Percentiles rank a stretch among this genome's conserved stretches.
These are phyloP conservation scores for Centrocercus urophasianus DNA, from an alignment of 2,113 vertebrate genomes.

Conservation along the genomic window DNA sequence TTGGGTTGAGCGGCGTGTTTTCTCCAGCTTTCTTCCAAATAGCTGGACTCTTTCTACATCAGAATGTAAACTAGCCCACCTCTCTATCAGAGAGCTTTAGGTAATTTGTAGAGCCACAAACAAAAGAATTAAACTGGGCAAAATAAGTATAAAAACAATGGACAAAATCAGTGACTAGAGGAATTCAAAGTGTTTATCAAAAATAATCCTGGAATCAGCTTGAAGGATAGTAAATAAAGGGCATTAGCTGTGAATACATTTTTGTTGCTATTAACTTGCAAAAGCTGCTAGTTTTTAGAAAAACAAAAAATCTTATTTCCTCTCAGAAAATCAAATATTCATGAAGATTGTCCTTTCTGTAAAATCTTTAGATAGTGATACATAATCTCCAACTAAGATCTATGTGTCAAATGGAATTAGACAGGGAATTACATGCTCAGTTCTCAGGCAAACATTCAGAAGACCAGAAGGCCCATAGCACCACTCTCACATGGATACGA, in stretches of 20 bases:
- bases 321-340: not conserved
- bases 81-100: not conserved
- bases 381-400: not conserved
- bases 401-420: not conserved
- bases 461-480: not conserved
- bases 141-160: not conserved
- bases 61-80: not conserved
- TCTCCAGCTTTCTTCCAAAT: not conserved
- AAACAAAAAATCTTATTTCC: not conserved
- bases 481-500: not conserved
- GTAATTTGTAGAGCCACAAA: not conserved
- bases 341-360: not conserved
- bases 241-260: not conserved
- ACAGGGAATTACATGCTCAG: not conserved
- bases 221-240: not conserved
- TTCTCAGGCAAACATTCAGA: not conserved
- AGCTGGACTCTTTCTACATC: not conserved
- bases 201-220: not conserved
- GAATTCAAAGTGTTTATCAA: not conserved
- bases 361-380: not conserved
- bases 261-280: not conserved
- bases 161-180: no score
- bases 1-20: not conserved
- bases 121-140: not conserved
- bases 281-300: not conserved